Evolutionary conservation across 1,140 invertebrate genomes (phyloP), one percentile per base, ranked within the genome.

Genomic region (Bombus soroeensis): DNA sequence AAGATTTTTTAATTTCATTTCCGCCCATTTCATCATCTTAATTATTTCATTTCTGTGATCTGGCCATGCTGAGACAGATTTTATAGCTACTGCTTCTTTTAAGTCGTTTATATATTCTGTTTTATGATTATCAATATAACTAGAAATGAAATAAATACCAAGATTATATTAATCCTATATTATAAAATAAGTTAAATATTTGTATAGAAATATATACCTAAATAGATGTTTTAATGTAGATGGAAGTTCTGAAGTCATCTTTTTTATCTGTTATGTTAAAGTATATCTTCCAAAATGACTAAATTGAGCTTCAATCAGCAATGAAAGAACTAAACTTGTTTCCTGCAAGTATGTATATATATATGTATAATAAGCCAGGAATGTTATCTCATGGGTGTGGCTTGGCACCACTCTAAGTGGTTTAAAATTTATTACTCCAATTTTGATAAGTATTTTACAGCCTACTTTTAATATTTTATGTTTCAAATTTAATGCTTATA

Each of bases 61-160:
- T n/a, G 97, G 96, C 97, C 97, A 98, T 93, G 98, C 97, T n/a
- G 99, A 99, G 13, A 99, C 98, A 62, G 98, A 99, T 92, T 98
- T 97, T 92, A 99, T 99, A 6, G 97, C 98, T 57, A 99, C 98
- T 43, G 97, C 98, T 92, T 99, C 97, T 83, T 96, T 96, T 66
- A 99, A 95, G 86, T 97, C 97, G 62, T 97, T 94, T 86, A 99
- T 98, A 93, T 98, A 99, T 47, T 96, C 96, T 28, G 94, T 90
- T 93, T 97, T 96, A 91, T 99, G 97, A n/a, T 96, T 92, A 92
- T 99, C 98, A 82, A 99, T 97, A 91, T 97, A 96, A 25, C 97
- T 98, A 91, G 66, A 87, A 75, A 76, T 76, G 41, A 18, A 81
- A 64, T 43, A 32, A 64, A 64, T 59, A 62, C 32, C 10, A 12